A percentile compares a stretch with the other conserved stretches of the same genome.
phyloP scores from a whole-genome alignment of 2,888 invertebrate species.

The Cryptocheilus praepositus region DNA sequence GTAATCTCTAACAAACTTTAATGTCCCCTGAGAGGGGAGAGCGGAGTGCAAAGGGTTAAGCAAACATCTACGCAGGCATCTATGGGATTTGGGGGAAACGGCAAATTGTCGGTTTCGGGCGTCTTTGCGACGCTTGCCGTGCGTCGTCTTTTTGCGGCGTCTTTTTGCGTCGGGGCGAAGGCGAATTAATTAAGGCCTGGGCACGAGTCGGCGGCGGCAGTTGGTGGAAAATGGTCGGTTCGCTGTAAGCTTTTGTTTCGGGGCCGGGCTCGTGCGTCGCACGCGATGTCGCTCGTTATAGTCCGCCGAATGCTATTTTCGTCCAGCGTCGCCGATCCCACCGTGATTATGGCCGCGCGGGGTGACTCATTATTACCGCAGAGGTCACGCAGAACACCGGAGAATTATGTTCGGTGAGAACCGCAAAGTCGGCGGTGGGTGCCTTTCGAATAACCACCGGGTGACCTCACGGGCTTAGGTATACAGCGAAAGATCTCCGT shows the following conservation, averaged over 20 bases:
- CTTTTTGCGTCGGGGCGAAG: no score
- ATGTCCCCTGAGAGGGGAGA: no score
- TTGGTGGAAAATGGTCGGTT: background rate
- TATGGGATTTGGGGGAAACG: no score
- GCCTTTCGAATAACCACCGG: constrained; percentile 38
- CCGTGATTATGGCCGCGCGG: constrained; percentile 37
- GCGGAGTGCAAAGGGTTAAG: no score
- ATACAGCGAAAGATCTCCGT: no score
- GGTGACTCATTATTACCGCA: constrained; percentile 51
- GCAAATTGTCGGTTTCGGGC: background rate
- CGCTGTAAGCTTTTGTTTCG: constrained; percentile 16
- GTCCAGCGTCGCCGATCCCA: constrained; percentile 33
- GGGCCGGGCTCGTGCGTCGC: constrained; percentile 17
- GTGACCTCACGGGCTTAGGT: constrained; percentile 30
- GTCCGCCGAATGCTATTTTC: constrained; percentile 43
- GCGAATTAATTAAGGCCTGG: background rate
- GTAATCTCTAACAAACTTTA: no score
- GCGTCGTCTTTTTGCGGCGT: no score
- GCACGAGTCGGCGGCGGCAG: background rate
- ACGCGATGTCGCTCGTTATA: constrained; percentile 18
- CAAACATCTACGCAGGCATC: no score
- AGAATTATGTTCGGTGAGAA: constrained; percentile 38
- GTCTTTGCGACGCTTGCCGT: background rate
- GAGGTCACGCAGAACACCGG: constrained; percentile 32
- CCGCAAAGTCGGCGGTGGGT: constrained; percentile 24